Evolutionary conservation across 2,888 invertebrate genomes (phyloP), one percentile per base, ranked within the genome.

Genomic region (Malachius bipustulatus): DNA sequence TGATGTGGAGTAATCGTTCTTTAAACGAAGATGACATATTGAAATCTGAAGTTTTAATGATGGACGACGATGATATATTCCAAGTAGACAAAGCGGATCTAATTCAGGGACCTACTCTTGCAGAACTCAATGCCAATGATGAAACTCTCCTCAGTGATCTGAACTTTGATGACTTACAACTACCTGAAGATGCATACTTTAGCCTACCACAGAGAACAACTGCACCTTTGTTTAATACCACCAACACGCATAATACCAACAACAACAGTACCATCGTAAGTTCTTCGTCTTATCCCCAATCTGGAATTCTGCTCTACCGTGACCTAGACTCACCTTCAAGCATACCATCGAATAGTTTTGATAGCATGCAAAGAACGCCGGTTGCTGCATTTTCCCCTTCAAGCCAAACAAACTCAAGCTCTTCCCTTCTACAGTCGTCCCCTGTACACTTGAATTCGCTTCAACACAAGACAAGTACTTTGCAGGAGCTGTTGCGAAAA

Each of bases 21-120:
- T 45, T 54, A 26, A 45, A 47, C 24, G 45, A 42, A 9, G 53
- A 54, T 12, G 49, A 53, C 15, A 41, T 47, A 33, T 43, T 57
- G 28, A 73, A 69, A 60, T 60, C 64, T 32, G 79, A 79, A 49
- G 66, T 75, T 8, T 77, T 80, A 50, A 78, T 59, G 26, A 79
- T 84, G 75, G 87, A 88, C 52, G 87, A 88, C 52, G 88, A 88
- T 56, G 88, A 87, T 55, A 85, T 87, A 50, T 85, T 88, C 58
- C 78, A 85, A 69, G 83, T 87, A 35, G 88, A 89, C 59, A 84
- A 87, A 63, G 76, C 82, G 26, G 88, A 88, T 63, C 67, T 84
- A 42, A 82, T 88, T 49, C 77, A 84, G 60, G 61, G 82, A 3
- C 82, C 87, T 1, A 87, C 87, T 42, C 67, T 90, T 36, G 84